Percentiles rank a stretch among this genome's conserved stretches.
phyloP scores from a whole-genome alignment of 2,888 invertebrate species.

The Cataglyphis rosenhaueri region DNA sequence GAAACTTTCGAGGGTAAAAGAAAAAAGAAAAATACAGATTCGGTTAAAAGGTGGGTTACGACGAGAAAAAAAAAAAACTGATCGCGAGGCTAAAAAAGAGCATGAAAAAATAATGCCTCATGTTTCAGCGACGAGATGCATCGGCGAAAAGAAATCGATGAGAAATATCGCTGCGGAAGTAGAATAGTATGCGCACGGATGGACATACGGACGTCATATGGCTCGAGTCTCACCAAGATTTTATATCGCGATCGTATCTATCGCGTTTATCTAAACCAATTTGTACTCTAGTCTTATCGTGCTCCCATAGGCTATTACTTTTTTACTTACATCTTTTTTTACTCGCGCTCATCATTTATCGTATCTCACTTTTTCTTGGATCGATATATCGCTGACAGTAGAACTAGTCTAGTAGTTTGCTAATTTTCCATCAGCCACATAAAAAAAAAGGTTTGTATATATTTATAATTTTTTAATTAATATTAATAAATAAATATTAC shows the following conservation, averaged over 20 bases:
- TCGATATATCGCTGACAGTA: conserved; percentile 26
- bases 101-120: conserved; percentile 58
- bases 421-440: neutral
- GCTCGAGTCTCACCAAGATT: conserved; percentile 75
- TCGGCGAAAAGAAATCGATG: conserved; percentile 70
- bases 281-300: conserved; percentile 67
- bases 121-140: conserved; percentile 61
- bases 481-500: neutral
- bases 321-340: conserved; percentile 12
- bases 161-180: conserved; percentile 70
- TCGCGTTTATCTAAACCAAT: conserved; percentile 73
- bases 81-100: conserved; percentile 18
- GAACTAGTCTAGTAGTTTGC: neutral
- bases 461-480: neutral
- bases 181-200: conserved; percentile 68
- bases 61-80: conserved; percentile 12
- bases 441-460: neutral
- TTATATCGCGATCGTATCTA: conserved; percentile 76
- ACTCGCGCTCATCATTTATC: conserved; percentile 2
- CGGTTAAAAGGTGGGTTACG: conserved; percentile 3
- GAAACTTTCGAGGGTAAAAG: conserved; percentile 46
- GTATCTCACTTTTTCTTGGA: conserved; percentile 13
- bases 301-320: conserved; percentile 43
- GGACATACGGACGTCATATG: conserved; percentile 73
- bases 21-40: conserved; percentile 19